Base-by-base conservation (phyloP, 1,140 invertebrate genomes). In the Plodia interpunctella region DNA sequence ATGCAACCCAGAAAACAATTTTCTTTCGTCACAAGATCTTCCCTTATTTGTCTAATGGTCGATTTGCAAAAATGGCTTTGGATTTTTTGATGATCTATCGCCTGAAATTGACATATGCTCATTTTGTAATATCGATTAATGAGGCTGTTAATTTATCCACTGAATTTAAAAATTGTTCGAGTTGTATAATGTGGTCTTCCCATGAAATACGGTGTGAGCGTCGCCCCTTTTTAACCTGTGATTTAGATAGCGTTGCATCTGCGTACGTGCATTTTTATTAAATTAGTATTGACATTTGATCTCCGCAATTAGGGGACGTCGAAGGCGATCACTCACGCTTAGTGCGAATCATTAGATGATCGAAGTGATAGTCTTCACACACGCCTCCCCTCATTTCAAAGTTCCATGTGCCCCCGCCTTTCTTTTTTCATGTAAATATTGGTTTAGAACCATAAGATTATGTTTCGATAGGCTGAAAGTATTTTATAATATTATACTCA, bases 401-500 rank as follows among this genome's bases (percentile, higher is more conserved):
- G 66, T 51, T 67, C 65, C 59, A 59, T 60, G 66, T 61, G 60
- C 72, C 66, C n/a, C 80, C 81, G 78, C 81, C 80, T 82, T 75
- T n/a, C n/a, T n/a, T 73, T 75, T 75, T 77, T 74, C 68, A 63
- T 81, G 83, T 88, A 88, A 78, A 88, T 88, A 87, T 76, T 59
- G 74, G 72, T 66, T 80, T 75, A 83, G 77, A 82, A 78, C 72
- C 71, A 64, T 83, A 85, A 78, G 74, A 84, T 88, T 85, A 84
- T 87, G 80, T 87, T 80, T 79, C 74, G 66, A 81, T 87, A 87
- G 76, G 82, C 70, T 87, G 78, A 83, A 82, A 81, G 80, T 86
- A 83, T 88, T 88, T 88, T 87, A 87, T 87, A 87, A 82, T 81
- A 88, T 83, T 83, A 87, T 88, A 81, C 75, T 76, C 74, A 63